Percentiles rank a stretch among this genome's conserved stretches.
Conservation (phyloP, 2,797 vertebrate species). For the Novumbra hubbsi region DNA sequence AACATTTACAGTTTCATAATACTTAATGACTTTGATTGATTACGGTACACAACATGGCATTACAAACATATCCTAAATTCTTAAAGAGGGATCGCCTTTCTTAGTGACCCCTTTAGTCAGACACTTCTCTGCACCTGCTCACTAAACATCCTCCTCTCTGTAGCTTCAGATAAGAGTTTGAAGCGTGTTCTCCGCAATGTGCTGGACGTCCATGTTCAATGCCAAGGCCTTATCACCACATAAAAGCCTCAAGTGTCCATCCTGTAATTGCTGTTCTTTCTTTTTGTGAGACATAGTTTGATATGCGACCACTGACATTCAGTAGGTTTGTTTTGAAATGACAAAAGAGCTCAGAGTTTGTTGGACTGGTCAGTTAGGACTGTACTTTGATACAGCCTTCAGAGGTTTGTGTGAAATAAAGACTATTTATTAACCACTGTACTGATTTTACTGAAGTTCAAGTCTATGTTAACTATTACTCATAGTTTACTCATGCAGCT, state of each 20-base stretch:
- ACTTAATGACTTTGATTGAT: constrained; percentile 6
- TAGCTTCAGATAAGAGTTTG: constrained; percentile 3
- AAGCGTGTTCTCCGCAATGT: not conserved
- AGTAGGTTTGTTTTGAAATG: constrained; percentile 2
- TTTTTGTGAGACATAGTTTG: not conserved
- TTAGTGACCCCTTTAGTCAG: not conserved
- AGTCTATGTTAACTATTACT: not conserved
- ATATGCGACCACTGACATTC: not conserved
- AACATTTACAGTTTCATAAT: not conserved
- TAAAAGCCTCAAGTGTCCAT: not conserved
- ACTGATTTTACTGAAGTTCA: not conserved
- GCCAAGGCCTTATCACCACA: not conserved
- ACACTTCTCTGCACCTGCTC: not conserved
- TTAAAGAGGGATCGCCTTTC: constrained; percentile 10
- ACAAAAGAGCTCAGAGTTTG: not conserved
- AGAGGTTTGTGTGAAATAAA: not conserved
- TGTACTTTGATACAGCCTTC: not conserved
- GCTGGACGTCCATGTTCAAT: not conserved
- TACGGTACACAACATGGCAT: not conserved
- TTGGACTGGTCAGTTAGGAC: not conserved
- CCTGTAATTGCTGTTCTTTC: not conserved
- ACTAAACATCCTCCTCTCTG: not conserved
- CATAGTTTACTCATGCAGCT: not conserved
- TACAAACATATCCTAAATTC: not conserved
- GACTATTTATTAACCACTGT: not conserved